These are phyloP conservation scores for Melanchra persicariae DNA, from an alignment of 2,888 invertebrate genomes.

Conservation along the genomic window DNA sequence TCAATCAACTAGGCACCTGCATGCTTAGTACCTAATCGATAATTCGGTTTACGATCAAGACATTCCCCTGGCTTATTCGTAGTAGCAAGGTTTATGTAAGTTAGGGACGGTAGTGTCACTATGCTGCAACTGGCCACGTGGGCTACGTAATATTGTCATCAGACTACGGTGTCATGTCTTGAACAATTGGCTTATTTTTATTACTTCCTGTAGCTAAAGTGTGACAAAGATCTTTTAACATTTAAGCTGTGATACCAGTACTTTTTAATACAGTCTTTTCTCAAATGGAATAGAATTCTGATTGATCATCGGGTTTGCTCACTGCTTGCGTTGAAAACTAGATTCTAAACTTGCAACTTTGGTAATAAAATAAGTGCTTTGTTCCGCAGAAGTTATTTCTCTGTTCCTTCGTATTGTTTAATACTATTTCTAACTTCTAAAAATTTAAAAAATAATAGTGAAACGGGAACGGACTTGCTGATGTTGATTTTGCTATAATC, in stretches of 20 bases:
- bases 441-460: too few species aligned
- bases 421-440: too few species aligned
- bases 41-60: slow-evolving; percentile 56
- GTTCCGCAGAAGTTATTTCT: too few species aligned
- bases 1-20: slow-evolving; percentile 63
- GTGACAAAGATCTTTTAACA: background rate
- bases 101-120: slow-evolving; percentile 3
- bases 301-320: background rate
- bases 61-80: slow-evolving; percentile 43
- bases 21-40: slow-evolving; percentile 51
- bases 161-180: background rate
- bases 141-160: background rate
- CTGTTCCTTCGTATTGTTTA: too few species aligned
- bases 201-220: background rate
- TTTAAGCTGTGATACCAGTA: background rate
- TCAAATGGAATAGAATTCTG: background rate
- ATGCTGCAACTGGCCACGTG: slow-evolving; percentile 32
- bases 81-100: slow-evolving; percentile 39
- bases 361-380: too few species aligned
- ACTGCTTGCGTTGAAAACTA: background rate
- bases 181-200: background rate
- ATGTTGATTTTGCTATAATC: background rate
- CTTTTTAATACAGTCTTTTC: background rate
- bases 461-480: too few species aligned
- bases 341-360: background rate